Percentiles rank a stretch among this genome's conserved stretches.
Evolutionary conservation across 2,888 invertebrate species (phyloP).

Genomic region (Callosobruchus maculatus): DNA sequence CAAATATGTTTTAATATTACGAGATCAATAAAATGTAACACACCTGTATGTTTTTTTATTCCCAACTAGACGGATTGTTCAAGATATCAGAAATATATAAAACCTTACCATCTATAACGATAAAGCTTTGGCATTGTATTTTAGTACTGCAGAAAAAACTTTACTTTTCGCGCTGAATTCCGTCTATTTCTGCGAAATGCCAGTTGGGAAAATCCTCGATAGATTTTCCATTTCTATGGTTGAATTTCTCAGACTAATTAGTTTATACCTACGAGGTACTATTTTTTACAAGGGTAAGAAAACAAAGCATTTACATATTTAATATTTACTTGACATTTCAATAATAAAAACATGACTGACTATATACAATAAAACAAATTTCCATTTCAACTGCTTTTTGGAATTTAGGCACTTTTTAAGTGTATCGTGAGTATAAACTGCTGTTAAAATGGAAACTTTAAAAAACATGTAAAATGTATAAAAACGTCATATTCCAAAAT

Average conservation of each 20-base stretch:
- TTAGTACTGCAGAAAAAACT: too few species aligned
- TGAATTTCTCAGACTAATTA: too few species aligned
- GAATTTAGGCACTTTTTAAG: not conserved
- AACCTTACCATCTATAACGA: too few species aligned
- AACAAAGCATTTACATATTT: not conserved
- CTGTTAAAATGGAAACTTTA: not conserved
- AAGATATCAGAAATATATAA: too few species aligned
- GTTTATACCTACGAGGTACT: too few species aligned
- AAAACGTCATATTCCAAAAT: not conserved
- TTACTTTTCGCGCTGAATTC: too few species aligned
- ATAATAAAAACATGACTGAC: not conserved
- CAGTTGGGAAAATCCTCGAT: too few species aligned
- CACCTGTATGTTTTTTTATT: slow-evolving; percentile 10
- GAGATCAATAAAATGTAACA: slow-evolving; percentile 25
- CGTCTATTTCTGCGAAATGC: too few species aligned
- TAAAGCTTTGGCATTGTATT: too few species aligned
- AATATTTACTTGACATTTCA: not conserved
- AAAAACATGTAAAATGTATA: not conserved
- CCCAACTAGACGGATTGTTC: too few species aligned
- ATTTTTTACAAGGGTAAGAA: too few species aligned
- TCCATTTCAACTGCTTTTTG: not conserved
- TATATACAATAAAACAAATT: not conserved
- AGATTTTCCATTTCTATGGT: too few species aligned
- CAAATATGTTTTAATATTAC: slow-evolving; percentile 31
- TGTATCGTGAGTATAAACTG: not conserved